Percentiles rank a stretch among this genome's conserved stretches.
Conservation (phyloP, 2,113 vertebrate genomes). For the Megalops atlanticus region DNA sequence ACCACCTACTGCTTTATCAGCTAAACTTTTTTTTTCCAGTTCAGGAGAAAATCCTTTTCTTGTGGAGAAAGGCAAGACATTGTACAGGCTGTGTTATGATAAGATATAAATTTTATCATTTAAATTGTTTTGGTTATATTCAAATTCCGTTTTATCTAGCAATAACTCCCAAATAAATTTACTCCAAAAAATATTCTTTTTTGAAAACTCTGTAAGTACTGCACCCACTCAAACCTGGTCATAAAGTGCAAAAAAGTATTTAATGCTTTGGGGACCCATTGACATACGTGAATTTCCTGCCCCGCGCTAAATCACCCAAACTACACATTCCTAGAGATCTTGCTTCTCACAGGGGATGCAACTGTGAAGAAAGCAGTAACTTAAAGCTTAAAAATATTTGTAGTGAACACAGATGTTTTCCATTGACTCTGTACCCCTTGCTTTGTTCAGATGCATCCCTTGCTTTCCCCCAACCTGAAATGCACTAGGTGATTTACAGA, state of each 20-base stretch:
- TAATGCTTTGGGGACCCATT: background rate
- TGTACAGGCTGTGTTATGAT: background rate
- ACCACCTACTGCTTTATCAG: no score
- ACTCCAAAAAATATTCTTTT: no score
- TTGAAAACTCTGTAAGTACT: no score
- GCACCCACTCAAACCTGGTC: no score
- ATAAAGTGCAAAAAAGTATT: no score
- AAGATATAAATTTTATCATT: background rate
- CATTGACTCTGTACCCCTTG: background rate
- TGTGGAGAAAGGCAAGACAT: background rate
- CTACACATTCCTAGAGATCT: background rate
- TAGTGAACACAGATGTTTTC: background rate
- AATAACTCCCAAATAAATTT: no score
- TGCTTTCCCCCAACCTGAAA: background rate
- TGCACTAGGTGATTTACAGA: background rate
- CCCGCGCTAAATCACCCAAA: background rate
- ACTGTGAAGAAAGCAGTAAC: background rate
- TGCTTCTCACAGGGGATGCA: background rate
- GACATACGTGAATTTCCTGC: background rate
- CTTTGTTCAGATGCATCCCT: background rate
- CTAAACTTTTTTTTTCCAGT: background rate
- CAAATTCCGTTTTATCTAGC: no score
- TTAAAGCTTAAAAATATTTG: background rate
- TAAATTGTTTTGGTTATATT: no score
- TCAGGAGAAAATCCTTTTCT: background rate